A percentile compares a stretch with the other conserved stretches of the same genome.
Evolutionary conservation across 2,113 vertebrate genomes (phyloP).

Genomic region (Pseudolaguvia tuberculata): DNA sequence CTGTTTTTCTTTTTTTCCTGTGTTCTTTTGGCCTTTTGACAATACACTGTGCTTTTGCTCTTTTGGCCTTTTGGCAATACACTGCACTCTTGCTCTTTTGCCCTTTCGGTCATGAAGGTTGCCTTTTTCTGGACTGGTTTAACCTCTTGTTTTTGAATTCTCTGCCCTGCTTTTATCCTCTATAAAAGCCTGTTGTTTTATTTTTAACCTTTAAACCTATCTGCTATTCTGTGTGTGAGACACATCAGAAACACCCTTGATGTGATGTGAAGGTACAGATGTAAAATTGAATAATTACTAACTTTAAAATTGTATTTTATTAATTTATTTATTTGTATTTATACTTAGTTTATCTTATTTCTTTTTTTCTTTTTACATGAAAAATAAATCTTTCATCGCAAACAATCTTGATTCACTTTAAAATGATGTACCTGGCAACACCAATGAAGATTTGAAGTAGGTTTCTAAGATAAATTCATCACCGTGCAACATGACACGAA

Average conservation of each 20-base stretch:
- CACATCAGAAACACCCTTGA: neutral
- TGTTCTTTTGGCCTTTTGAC: neutral
- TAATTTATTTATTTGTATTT: neutral
- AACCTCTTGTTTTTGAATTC: neutral
- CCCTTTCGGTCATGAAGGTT: neutral
- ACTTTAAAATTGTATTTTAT: neutral
- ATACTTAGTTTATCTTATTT: neutral
- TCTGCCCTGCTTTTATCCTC: conserved; percentile 1
- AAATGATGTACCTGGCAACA: neutral
- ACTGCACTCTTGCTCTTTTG: neutral
- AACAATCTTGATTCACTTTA: neutral
- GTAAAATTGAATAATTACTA: neutral
- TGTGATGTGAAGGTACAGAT: neutral
- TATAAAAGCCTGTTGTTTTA: neutral
- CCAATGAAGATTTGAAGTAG: neutral
- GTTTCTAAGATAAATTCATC: neutral
- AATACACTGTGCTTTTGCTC: conserved; percentile 1
- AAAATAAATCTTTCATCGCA: neutral
- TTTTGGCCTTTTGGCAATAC: neutral
- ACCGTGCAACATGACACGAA: neutral
- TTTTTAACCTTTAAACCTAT: neutral
- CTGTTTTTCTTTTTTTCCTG: neutral
- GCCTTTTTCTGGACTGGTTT: neutral
- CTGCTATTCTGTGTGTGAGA: neutral
- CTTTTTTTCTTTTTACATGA: neutral